These are phyloP conservation scores for Branchinecta sandiegonensis DNA, from an alignment of 2,888 invertebrate species.

Conservation along the genomic window DNA sequence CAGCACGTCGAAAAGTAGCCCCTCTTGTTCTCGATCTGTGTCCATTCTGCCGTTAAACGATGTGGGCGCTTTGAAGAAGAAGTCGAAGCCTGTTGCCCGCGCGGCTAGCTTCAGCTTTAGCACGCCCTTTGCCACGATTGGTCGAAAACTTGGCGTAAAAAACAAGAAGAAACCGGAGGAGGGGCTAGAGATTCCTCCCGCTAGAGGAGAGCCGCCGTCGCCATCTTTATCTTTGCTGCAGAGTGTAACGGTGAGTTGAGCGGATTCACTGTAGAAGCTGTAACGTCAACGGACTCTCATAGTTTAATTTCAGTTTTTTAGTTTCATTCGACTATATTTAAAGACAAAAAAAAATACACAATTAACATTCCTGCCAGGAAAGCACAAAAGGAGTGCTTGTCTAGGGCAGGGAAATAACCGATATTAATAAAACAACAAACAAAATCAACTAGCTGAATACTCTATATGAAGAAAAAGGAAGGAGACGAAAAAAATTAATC, in stretches of 20 bases:
- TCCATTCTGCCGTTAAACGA: conserved; percentile 1
- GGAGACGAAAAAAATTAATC: no score
- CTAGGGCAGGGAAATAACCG: no score
- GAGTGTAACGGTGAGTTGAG: conserved; percentile 14
- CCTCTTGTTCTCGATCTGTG: neutral
- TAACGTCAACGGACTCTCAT: neutral
- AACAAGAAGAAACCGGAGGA: neutral
- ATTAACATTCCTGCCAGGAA: no score
- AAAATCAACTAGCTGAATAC: no score
- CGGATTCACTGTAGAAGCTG: neutral
- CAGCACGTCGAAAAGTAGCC: neutral
- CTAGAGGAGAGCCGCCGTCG: neutral
- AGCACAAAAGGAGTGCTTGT: no score
- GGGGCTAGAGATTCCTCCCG: conserved; percentile 1
- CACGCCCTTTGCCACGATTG: neutral
- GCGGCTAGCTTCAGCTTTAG: conserved; percentile 3
- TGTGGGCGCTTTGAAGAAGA: neutral
- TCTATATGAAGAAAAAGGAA: no score
- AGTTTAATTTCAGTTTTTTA: no score
- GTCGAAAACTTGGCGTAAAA: conserved; percentile 10
- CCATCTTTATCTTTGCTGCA: conserved; percentile 13
- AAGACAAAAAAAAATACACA: no score
- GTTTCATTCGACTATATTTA: no score
- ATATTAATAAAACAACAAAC: no score
- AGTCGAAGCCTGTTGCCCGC: neutral